These are phyloP conservation scores for Spondyliosoma cantharus DNA, from an alignment of 2,797 vertebrate species.

Conservation along the genomic window DNA sequence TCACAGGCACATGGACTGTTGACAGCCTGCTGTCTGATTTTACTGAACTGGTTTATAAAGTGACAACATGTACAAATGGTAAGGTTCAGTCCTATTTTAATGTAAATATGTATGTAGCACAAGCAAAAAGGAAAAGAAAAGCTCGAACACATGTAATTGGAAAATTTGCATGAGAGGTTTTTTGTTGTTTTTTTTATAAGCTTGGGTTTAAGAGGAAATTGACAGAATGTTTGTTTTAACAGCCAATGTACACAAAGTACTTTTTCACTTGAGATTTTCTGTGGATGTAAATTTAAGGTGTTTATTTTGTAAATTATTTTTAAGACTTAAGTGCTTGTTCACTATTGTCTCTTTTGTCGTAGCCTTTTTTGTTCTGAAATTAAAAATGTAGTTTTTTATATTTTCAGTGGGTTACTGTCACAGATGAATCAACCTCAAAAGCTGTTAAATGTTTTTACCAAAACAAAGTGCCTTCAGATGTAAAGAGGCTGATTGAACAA, in stretches of 20 bases:
- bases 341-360: background rate
- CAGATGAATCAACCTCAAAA: conserved; percentile 7
- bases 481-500: background rate
- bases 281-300: conserved; percentile 9
- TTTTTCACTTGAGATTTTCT: background rate
- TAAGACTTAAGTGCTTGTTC: background rate
- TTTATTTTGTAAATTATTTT: conserved; percentile 9
- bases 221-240: background rate
- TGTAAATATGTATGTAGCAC: conserved; percentile 61
- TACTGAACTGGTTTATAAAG: background rate
- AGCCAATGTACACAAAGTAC: background rate
- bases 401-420: background rate
- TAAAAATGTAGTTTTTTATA: background rate
- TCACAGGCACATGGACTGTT: background rate
- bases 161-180: background rate
- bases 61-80: background rate
- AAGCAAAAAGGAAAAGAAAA: background rate
- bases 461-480: conserved; percentile 52
- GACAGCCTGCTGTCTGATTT: background rate
- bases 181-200: background rate
- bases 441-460: conserved; percentile 25
- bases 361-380: background rate
- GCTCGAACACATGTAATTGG: background rate
- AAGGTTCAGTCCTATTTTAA: background rate
- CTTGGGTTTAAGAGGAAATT: background rate